These are phyloP conservation scores for Allophyes oxyacanthae DNA, from an alignment of 2,888 invertebrate species.

Conservation along the genomic window DNA sequence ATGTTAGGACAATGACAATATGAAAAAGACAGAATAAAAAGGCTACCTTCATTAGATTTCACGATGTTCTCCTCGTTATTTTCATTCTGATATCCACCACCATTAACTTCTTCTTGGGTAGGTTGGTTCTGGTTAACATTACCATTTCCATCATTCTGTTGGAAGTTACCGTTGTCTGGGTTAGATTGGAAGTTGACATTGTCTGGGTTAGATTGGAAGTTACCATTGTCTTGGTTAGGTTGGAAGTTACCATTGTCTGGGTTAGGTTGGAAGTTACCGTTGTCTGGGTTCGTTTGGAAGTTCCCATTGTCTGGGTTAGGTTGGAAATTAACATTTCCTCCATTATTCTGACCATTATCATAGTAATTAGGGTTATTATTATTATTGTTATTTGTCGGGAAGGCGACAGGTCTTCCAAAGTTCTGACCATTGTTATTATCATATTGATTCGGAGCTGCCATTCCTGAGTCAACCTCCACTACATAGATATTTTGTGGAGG, in stretches of 20 bases:
- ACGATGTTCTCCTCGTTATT: constrained; percentile 28
- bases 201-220: constrained; percentile 11
- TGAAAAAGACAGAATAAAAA: neutral
- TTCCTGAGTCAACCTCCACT: constrained; percentile 15
- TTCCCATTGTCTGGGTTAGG: too few relatives aligned
- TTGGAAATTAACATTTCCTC: too few relatives aligned
- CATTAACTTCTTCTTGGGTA: constrained; percentile 9
- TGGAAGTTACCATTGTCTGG: constrained; percentile 16
- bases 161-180: constrained; percentile 1
- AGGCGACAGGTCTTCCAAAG: constrained; percentile 28
- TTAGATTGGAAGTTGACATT: constrained; percentile 7
- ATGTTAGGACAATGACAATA: too few relatives aligned
- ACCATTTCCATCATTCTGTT: constrained; percentile 8
- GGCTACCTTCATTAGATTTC: constrained; percentile 32
- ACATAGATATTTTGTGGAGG: constrained; percentile 24
- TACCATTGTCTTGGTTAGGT: constrained; percentile 8
- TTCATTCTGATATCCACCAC: constrained; percentile 10
- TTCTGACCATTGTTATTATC: constrained; percentile 29
- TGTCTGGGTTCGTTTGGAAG: too few relatives aligned
- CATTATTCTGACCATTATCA: constrained; percentile 21
- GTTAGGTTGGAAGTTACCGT: constrained; percentile 31
- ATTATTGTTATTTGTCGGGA: constrained; percentile 21
- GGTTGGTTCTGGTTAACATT: constrained; percentile 15
- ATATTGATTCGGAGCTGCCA: constrained; percentile 11
- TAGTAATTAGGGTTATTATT: constrained; percentile 16